These are phyloP conservation scores for Psylliodes chrysocephalus DNA, from an alignment of 2,888 invertebrate species.

Conservation along the genomic window DNA sequence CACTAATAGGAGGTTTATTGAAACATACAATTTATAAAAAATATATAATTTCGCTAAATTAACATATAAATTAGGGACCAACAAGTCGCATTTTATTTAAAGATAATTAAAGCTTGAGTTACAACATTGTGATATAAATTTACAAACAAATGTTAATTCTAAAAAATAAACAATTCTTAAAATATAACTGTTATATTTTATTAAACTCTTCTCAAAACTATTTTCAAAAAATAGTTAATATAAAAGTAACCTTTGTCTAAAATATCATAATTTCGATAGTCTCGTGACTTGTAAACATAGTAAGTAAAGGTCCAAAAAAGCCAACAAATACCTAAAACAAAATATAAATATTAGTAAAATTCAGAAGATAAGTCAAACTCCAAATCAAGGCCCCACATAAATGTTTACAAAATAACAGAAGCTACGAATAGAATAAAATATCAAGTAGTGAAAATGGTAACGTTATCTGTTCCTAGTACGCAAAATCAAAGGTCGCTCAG, in stretches of 20 bases:
- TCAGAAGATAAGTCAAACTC: too few species aligned
- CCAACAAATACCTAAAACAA: constrained; percentile 25
- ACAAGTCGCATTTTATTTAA: neutral
- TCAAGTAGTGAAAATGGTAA: too few species aligned
- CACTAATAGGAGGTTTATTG: neutral
- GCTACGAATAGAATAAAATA: too few species aligned
- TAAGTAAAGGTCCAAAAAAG: constrained; percentile 16
- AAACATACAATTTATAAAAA: neutral
- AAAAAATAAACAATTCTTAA: neutral
- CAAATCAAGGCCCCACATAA: too few species aligned
- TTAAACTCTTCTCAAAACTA: neutral
- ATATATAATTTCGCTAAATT: neutral
- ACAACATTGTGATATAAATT: neutral
- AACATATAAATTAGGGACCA: too few species aligned
- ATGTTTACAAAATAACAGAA: too few species aligned
- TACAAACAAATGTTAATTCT: neutral
- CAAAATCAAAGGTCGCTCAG: too few species aligned
- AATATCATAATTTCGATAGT: neutral
- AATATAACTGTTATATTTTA: neutral
- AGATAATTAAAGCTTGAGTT: neutral
- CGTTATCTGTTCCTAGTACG: too few species aligned
- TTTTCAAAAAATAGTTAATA: neutral
- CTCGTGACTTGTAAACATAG: constrained; percentile 9
- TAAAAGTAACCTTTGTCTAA: neutral
- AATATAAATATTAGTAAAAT: too few species aligned